These are phyloP conservation scores for Martes martes DNA, from an alignment of 2,113 vertebrate species.

Conservation along the genomic window DNA sequence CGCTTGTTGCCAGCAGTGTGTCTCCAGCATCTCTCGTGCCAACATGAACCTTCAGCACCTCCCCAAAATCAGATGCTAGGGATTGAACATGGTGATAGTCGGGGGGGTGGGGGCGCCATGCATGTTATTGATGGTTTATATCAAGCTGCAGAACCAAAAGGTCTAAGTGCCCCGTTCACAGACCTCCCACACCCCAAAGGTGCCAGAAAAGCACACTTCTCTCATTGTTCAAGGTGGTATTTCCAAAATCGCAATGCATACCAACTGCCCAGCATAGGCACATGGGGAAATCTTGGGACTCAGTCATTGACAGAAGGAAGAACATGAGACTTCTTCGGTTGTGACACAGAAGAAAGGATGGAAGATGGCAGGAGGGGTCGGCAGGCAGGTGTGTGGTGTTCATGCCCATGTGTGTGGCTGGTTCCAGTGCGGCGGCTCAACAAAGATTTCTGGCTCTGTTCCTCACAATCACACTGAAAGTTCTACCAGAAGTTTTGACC, in stretches of 20 bases:
- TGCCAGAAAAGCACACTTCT: background rate
- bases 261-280: background rate
- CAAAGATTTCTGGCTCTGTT: constrained; percentile 41
- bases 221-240: background rate
- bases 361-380: background rate
- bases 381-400: fast-evolving
- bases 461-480: background rate
- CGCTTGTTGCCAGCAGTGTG: constrained; percentile 55
- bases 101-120: constrained; percentile 74
- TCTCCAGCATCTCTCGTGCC: constrained; percentile 81
- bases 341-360: background rate
- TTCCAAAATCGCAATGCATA: constrained; percentile 29
- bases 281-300: background rate
- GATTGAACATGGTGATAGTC: constrained; percentile 88
- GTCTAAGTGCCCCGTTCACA: background rate
- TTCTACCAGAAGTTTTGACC: background rate
- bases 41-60: constrained; percentile 81
- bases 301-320: fast-evolving
- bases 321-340: background rate
- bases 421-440: background rate
- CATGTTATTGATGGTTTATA: constrained; percentile 39
- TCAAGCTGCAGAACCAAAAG: constrained; percentile 61
- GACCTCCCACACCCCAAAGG: background rate
- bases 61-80: constrained; percentile 83
- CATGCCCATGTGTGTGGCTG: fast-evolving